Conservation (phyloP, 2,113 vertebrate species). For the Rhineura floridana region DNA sequence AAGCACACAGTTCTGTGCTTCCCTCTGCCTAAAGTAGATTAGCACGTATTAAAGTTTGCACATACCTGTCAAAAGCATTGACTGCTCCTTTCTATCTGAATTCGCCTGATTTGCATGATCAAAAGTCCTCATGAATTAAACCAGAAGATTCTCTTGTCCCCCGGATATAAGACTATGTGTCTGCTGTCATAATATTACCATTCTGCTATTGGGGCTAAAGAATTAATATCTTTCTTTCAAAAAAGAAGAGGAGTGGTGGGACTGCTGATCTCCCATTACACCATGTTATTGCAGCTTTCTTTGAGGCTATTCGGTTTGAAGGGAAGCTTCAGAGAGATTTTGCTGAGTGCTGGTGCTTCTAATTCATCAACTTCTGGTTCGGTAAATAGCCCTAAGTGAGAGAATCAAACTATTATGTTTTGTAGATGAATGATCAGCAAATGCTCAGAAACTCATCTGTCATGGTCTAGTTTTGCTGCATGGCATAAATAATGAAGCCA, state of each 20-base stretch:
- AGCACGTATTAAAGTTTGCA: conserved; percentile 55
- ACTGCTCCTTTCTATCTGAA: conserved; percentile 46
- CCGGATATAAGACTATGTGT: conserved; percentile 1
- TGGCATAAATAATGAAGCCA: conserved; percentile 76
- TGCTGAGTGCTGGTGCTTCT: conserved; percentile 51
- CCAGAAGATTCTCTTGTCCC: conserved; percentile 17
- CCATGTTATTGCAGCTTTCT: conserved; percentile 66
- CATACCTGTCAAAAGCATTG: conserved; percentile 32
- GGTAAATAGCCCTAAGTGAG: conserved; percentile 75
- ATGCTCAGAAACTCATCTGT: conserved; percentile 75
- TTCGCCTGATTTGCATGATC: conserved; percentile 55
- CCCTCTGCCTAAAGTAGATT: conserved; percentile 22
- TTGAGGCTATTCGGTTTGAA: conserved; percentile 51
- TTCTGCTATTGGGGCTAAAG: conserved; percentile 48
- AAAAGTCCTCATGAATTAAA: neutral
- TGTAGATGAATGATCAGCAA: conserved; percentile 81
- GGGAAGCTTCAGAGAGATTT: conserved; percentile 58
- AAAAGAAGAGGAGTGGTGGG: conserved; percentile 42
- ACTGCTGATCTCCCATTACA: conserved; percentile 46
- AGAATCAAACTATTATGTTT: conserved; percentile 76
- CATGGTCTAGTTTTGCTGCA: conserved; percentile 75
- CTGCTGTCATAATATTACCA: conserved; percentile 45
- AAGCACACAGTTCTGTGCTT: neutral
- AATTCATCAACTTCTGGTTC: conserved; percentile 79
- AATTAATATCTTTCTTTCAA: conserved; percentile 42